Conservation (phyloP, 2,113 vertebrate genomes). For the Salvelinus namaycush region DNA sequence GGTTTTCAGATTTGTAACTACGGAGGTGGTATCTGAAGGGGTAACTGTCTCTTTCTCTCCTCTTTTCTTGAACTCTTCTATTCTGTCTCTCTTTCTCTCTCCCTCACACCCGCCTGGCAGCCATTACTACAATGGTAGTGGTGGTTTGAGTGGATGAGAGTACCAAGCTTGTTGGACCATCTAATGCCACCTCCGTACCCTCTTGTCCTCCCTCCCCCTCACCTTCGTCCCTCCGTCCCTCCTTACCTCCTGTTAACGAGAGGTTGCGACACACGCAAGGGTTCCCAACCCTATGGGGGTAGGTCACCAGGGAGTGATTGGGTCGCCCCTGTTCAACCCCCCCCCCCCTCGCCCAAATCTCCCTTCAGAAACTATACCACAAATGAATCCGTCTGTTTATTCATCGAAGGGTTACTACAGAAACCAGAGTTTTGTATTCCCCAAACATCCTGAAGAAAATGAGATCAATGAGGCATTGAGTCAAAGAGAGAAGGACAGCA, state of each 20-base stretch:
- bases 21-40: background rate
- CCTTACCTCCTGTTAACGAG: background rate
- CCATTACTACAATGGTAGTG: background rate
- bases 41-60: background rate
- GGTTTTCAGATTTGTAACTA: constrained; percentile 49
- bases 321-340: background rate
- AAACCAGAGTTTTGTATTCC: constrained; percentile 48
- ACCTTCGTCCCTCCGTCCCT: background rate
- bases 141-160: too few relatives aligned
- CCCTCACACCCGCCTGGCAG: background rate
- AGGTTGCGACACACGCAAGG: background rate
- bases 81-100: background rate
- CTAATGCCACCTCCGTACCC: too few relatives aligned
- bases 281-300: background rate
- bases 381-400: background rate
- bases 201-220: background rate
- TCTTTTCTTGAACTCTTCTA: background rate
- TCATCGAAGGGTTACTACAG: constrained; percentile 40
- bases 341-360: constrained; percentile 17
- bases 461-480: constrained; percentile 13
- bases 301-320: background rate
- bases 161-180: too few relatives aligned
- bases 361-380: background rate
- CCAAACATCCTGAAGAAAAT: constrained; percentile 42
- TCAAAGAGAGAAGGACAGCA: background rate